Evolutionary conservation across 2,888 invertebrate species (phyloP), one percentile per base, ranked within the genome.

Genomic region (Chloroclystis v-ata): DNA sequence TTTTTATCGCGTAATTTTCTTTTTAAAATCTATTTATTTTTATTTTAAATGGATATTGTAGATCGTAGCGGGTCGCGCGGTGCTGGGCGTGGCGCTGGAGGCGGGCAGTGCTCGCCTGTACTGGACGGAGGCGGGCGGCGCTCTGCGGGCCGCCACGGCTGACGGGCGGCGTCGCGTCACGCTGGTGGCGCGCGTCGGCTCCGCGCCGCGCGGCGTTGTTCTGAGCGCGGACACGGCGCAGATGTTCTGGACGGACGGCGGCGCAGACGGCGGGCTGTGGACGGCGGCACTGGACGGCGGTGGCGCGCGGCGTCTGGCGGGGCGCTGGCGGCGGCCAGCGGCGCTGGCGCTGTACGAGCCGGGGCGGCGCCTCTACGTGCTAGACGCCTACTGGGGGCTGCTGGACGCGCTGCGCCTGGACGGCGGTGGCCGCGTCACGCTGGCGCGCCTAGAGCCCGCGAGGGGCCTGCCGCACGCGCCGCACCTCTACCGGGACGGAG

Each of bases 361-460:
- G 0, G 92, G 92, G 0, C 82, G 87, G n/a, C 85, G 96, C 4
- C 75, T 97, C 2, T 96, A 96, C 86, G 95, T 95, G 93, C 91
- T 93, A 8, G 97, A 97, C 82, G 91, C 92, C n/a, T 94, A 95
- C 75, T 90, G 91, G 57, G 90, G 90, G 59, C 90, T 91, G 12
- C 89, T 96, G 47, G 94, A 94, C 77, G 91, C 91, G 30, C 89
- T 92, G 40, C 82, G 89, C 10, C 76, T 93, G 12, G 92, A 93
- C 71, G 95, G 95, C 50, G 84, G 86, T 42, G 92, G 92, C 61
- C 86, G 94, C 29, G 68, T 63, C 54, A 60, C 72, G 37, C 52
- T 77, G 41, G 75, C 75, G 4, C 43, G 49, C 26, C 82, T 83
- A 9, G 0, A 13, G 32, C 32, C 12, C 45, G 29, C 28, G 26